Conservation (phyloP, 2,888 invertebrate species). For the Catocala nupta region DNA sequence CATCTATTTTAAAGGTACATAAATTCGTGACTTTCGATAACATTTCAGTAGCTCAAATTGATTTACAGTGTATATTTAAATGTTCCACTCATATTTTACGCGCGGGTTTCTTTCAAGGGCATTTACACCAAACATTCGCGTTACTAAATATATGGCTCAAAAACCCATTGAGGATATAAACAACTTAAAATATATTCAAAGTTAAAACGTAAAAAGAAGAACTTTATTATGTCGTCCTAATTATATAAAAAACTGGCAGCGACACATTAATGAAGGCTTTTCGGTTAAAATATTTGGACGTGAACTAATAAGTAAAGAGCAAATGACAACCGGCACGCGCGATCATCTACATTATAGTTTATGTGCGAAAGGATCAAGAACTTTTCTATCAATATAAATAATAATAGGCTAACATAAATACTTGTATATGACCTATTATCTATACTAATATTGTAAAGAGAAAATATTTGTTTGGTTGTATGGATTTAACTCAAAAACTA, state of each 20-base stretch:
- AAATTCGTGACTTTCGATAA: too few relatives aligned
- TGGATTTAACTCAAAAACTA: too few relatives aligned
- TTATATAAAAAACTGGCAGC: slow-evolving; percentile 29
- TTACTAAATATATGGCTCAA: slow-evolving; percentile 2
- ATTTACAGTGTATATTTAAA: slow-evolving; percentile 12
- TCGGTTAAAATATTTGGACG: slow-evolving; percentile 39
- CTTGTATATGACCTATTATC: too few relatives aligned
- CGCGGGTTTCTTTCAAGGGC: not conserved
- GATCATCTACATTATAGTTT: slow-evolving; percentile 32
- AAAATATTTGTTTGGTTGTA: too few relatives aligned
- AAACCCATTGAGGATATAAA: slow-evolving; percentile 10
- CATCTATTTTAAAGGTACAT: too few relatives aligned
- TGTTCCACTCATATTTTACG: not conserved
- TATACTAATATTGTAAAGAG: too few relatives aligned
- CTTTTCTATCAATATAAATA: not conserved
- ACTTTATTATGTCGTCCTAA: slow-evolving; percentile 6
- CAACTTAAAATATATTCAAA: slow-evolving; percentile 13
- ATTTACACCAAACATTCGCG: slow-evolving; percentile 2
- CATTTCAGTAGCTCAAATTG: not conserved
- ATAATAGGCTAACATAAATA: not conserved
- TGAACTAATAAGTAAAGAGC: slow-evolving; percentile 45
- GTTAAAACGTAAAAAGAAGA: slow-evolving; percentile 8
- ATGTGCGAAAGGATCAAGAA: slow-evolving; percentile 36
- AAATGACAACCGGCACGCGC: slow-evolving; percentile 47
- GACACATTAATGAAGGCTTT: slow-evolving; percentile 35